Percentiles rank a stretch among this genome's conserved stretches.
These are phyloP conservation scores for Drosophila vallismaia DNA, from an alignment of 2,888 invertebrate genomes.

Conservation along the genomic window DNA sequence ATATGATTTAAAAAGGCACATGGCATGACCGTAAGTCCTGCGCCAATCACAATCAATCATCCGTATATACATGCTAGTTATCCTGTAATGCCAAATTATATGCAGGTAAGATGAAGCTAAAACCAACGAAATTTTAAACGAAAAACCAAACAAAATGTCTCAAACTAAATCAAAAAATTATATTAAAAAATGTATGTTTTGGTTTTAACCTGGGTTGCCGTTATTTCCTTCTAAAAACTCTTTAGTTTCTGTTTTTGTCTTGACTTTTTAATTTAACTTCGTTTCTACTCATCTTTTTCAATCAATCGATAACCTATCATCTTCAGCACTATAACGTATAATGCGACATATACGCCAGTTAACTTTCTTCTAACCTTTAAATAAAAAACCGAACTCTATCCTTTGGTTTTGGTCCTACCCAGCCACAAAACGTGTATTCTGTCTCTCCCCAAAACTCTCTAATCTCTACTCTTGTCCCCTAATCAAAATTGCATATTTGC, in stretches of 20 bases:
- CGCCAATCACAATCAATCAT: slow-evolving; percentile 85
- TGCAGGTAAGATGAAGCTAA: slow-evolving; percentile 83
- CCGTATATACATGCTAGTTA: slow-evolving; percentile 85
- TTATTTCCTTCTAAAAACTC: slow-evolving; percentile 2
- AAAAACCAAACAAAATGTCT: slow-evolving; percentile 30
- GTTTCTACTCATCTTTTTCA: slow-evolving; percentile 5
- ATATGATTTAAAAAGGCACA: slow-evolving; percentile 81
- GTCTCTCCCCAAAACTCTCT: slow-evolving; percentile 1
- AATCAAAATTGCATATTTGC: slow-evolving; percentile 18
- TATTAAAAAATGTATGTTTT: slow-evolving; percentile 31
- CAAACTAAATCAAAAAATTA: slow-evolving; percentile 31
- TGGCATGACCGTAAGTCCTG: slow-evolving; percentile 85
- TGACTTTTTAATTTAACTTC: slow-evolving; percentile 9
- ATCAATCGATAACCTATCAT: slow-evolving; percentile 40
- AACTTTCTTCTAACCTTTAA: slow-evolving; percentile 14
- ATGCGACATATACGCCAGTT: slow-evolving; percentile 27
- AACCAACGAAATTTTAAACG: slow-evolving; percentile 34
- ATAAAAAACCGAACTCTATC: slow-evolving; percentile 14
- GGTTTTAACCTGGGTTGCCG: slow-evolving; percentile 36
- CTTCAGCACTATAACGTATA: slow-evolving; percentile 35
- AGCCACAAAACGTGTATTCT: slow-evolving; percentile 10
- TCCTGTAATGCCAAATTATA: slow-evolving; percentile 84
- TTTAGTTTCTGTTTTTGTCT: slow-evolving; percentile 21
- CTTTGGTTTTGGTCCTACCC: slow-evolving; percentile 13
- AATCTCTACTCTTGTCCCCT: slow-evolving; percentile 1